Base-by-base conservation (phyloP, 1,140 invertebrate species). In the Formica selysi region DNA sequence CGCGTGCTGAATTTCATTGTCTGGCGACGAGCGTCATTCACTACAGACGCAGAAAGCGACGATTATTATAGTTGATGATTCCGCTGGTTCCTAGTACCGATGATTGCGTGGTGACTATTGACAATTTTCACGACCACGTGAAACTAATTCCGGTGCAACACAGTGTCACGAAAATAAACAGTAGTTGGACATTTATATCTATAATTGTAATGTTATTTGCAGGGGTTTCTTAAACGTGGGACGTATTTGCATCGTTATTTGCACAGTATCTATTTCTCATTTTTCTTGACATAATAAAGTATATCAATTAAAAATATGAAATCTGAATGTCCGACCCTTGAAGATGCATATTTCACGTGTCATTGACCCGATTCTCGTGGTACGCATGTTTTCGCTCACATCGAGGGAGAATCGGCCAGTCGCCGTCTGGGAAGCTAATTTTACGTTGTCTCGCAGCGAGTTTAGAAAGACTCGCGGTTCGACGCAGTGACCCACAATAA, bases 1-100 rank as follows among this genome's bases (percentile, higher is more conserved):
- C 68, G 26, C 54, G 67, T 13, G 26, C 38, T 13, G 29, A 74
- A 32, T 48, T 48, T 74, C n/a, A 62, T 83, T 61, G 68, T 83
- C 29, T 48, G 29, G 10, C 68, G 13, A 54, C 44, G 11, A 10
- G 54, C 68, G 79, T 83, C 68, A 83, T 73, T 44, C 57, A 44
- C 54, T 73, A 44, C 54, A 6, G 38, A 36, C 38, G 68, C 54
- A 61, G 67, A 32, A 22, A 32, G 51, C 41, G 48, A 48, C 54
- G 38, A 83, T 83, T 83, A 83, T 83, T 83, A 73, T 83, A 83
- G 38, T 29, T n/a, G 54, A 6, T 83, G 68, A 83, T 83, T 62
- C n/a, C 22, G 8, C 51, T 26, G 3, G 11, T 83, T 73, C 68
- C n/a, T 61, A 13, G 79, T 83, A 83, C 11, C 54, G 26, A 3